Conservation (phyloP, 2,888 invertebrate species). For the Torymus tubicola region DNA sequence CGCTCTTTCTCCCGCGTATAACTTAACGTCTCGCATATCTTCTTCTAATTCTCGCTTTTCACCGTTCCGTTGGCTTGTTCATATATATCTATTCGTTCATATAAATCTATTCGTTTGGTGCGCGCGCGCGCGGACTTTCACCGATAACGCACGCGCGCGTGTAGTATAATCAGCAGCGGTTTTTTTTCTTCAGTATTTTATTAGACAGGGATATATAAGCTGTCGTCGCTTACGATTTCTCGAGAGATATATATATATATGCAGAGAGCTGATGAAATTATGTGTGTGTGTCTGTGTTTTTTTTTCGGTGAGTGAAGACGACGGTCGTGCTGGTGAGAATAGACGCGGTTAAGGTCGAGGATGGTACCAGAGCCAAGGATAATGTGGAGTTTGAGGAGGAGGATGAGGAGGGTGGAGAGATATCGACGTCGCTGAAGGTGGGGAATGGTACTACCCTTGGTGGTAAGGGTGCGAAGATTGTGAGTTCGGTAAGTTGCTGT, state of each 20-base stretch:
- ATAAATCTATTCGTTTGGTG: too few species aligned
- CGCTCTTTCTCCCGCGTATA: too few species aligned
- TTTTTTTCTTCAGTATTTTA: too few species aligned
- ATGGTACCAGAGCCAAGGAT: neutral
- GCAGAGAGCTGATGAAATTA: neutral
- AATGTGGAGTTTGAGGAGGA: conserved; percentile 58
- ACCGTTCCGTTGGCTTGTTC: too few species aligned
- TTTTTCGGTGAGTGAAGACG: conserved; percentile 43
- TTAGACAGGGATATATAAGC: neutral
- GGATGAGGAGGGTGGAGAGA: conserved; percentile 62
- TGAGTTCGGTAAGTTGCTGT: neutral
- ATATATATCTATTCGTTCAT: too few species aligned
- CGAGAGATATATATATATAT: too few species aligned
- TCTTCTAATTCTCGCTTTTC: too few species aligned
- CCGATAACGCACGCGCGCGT: too few species aligned
- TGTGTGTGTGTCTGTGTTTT: neutral
- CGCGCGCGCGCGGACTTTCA: too few species aligned
- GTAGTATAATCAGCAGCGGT: too few species aligned
- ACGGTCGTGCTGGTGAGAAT: conserved; percentile 2
- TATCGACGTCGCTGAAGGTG: conserved; percentile 67
- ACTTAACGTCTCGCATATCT: too few species aligned
- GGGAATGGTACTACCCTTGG: conserved; percentile 63
- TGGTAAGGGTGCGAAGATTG: conserved; percentile 60
- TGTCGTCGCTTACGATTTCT: too few species aligned
- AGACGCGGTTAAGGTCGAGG: conserved; percentile 1